Percentiles rank a stretch among this genome's conserved stretches.
These are phyloP conservation scores for Pristionchus maxplancki DNA, from an alignment of 2,888 invertebrate genomes.

Conservation along the genomic window DNA sequence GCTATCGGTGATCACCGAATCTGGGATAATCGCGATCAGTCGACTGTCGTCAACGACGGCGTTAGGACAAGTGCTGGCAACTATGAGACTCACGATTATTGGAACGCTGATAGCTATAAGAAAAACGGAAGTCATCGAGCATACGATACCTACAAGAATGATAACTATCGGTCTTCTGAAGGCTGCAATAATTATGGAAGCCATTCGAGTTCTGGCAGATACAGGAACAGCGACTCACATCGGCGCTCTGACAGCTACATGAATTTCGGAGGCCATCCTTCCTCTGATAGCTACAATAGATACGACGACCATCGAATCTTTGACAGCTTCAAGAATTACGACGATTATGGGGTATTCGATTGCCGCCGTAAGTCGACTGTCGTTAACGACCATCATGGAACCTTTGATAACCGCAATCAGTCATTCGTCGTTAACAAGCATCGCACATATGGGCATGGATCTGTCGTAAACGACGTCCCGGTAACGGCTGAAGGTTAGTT, in stretches of 20 bases:
- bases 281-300: background rate
- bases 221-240: too few species aligned
- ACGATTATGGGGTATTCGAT: background rate
- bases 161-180: too few species aligned
- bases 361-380: background rate
- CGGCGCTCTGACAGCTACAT: too few species aligned
- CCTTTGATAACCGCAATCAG: background rate
- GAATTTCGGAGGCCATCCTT: background rate
- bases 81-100: too few species aligned
- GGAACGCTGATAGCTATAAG: too few species aligned
- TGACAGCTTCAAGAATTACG: background rate
- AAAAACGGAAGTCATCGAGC: too few species aligned
- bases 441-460: background rate
- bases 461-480: background rate
- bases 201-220: too few species aligned
- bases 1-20: background rate
- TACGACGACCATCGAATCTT: background rate
- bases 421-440: background rate
- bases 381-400: background rate
- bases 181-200: too few species aligned
- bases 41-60: background rate
- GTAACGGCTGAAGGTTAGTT: too few species aligned
- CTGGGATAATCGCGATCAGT: background rate
- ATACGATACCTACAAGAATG: too few species aligned
- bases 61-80: background rate